phyloP scores from a whole-genome alignment of 2,113 vertebrate genomes.

The Phrynocephalus versicolor region DNA sequence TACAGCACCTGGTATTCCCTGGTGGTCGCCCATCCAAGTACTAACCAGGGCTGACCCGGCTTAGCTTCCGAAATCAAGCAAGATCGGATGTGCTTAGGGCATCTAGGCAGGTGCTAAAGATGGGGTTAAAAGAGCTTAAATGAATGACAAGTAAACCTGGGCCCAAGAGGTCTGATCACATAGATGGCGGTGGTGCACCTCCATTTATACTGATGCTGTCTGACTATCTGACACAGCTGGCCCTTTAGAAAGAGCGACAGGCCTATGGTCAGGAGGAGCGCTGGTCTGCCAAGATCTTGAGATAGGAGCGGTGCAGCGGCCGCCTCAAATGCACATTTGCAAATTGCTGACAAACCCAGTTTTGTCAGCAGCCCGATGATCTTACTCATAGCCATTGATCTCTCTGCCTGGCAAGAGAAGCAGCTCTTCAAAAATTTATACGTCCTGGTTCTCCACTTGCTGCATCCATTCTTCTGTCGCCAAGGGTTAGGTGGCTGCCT shows the following conservation, averaged over 20 bases:
- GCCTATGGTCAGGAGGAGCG: not conserved
- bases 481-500: not conserved
- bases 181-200: not conserved
- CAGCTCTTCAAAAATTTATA: slow-evolving; percentile 34
- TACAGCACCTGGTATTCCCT: too few species aligned
- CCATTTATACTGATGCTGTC: not conserved
- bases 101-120: too few species aligned
- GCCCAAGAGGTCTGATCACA: not conserved
- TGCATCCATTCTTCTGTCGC: not conserved
- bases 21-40: too few species aligned
- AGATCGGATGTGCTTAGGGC: too few species aligned
- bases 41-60: too few species aligned
- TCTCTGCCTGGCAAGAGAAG: not conserved
- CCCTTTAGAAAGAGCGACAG: not conserved
- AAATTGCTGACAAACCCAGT: slow-evolving; percentile 16
- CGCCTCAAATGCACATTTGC: not conserved
- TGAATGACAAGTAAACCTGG: too few species aligned
- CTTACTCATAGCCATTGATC: slow-evolving; percentile 37
- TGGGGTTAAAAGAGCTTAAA: too few species aligned
- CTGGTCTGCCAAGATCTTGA: not conserved
- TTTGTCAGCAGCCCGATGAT: not conserved
- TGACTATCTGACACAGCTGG: not conserved
- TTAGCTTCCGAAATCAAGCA: too few species aligned
- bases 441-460: fast-evolving
- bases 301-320: fast-evolving